phyloP scores from a whole-genome alignment of 2,113 vertebrate species.

The Monarcha castaneiventris region DNA sequence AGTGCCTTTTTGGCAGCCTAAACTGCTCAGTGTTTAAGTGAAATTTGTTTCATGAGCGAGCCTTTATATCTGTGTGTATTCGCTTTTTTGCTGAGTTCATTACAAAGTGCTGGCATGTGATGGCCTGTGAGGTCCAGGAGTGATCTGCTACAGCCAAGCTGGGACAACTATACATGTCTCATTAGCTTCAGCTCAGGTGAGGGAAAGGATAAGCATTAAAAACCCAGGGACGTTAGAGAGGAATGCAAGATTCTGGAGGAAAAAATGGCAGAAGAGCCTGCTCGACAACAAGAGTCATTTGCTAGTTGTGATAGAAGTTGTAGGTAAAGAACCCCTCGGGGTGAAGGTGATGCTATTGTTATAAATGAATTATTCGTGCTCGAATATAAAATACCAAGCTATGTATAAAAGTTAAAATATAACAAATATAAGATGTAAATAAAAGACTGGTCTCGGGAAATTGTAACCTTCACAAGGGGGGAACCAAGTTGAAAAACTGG shows the following conservation, averaged over 20 bases:
- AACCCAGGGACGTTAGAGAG: background rate
- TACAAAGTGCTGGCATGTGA: background rate
- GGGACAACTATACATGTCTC: background rate
- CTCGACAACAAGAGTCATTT: background rate
- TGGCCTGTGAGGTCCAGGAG: background rate
- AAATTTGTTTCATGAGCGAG: background rate
- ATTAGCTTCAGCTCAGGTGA: background rate
- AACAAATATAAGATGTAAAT: too few species aligned
- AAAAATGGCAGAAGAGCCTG: background rate
- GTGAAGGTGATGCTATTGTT: too few species aligned
- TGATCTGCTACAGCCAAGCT: background rate
- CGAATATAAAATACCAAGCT: too few species aligned
- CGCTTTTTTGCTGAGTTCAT: background rate
- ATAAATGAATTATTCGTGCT: too few species aligned
- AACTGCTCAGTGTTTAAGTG: background rate
- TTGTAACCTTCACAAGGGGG: too few species aligned
- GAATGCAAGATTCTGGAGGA: background rate
- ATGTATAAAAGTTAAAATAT: too few species aligned
- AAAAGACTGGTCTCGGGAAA: too few species aligned
- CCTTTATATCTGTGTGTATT: background rate
- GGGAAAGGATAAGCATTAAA: background rate
- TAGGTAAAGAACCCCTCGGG: background rate
- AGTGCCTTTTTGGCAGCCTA: constrained; percentile 4
- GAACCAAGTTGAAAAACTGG: too few species aligned
- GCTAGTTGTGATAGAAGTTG: background rate